Base-by-base conservation (phyloP, 2,797 vertebrate genomes). In the Tolypeutes matacus region DNA sequence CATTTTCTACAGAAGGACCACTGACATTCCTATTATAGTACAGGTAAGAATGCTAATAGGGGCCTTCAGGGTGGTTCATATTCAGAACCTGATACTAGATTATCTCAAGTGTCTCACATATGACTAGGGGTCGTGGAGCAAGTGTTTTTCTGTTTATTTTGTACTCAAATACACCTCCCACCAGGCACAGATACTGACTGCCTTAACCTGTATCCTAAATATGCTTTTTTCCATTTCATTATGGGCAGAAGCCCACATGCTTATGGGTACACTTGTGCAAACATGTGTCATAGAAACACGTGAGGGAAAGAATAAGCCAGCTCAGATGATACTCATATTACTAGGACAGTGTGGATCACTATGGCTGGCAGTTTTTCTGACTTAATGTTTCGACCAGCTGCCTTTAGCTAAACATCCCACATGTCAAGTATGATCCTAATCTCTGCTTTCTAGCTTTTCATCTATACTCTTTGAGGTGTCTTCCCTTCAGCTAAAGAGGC, bases 1-100 rank as follows among this genome's bases (percentile, higher is more conserved):
- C 15, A 97, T 99, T 97, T 99, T 99, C 98, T 99, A 99, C 98
- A 98, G 99, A 96, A 99, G 98, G 96, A 99, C 99, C 34, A 98
- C 97, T 0, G 96, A 98, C 73, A 98, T 98, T 64, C 99, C 99
- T 49, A 94, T 99, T 96, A 98, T 98, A n/a, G 97, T 99, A 91
- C 98, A 99, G 99, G 99, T 99, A 97, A 98, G 97, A 93, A n/a
- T 65, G 7, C 65, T 21, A 7, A 0, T 0, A 89, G 17, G n/a
- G 21, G 46, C 2, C 29, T 15, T 7, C 8, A 23, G 3, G 15
- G 15, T 27, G 34, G 18, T 31, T 88, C 70, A 70, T 49, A 36
- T 60, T 83, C 56, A 53, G 11, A 39, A 73, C 7, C 12, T 76
- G 31, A 75, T 67, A 49, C 31, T 78, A 75, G 69, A 70, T 84